A percentile compares a stretch with the other conserved stretches of the same genome.
Conservation (phyloP, 2,797 vertebrate genomes). For the Kryptopterus vitreolus region DNA sequence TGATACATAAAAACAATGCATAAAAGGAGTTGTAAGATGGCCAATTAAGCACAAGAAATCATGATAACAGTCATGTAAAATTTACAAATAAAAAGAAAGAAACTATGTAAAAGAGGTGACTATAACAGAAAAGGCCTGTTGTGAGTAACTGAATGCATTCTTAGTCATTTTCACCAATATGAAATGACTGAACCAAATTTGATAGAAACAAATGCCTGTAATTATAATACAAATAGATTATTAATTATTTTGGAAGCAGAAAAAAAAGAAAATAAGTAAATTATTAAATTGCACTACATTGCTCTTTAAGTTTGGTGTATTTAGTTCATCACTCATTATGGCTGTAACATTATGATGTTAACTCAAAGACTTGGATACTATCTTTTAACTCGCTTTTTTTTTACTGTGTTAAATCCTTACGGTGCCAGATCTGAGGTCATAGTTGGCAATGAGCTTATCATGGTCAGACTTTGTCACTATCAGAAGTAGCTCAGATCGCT, state of each 20-base stretch:
- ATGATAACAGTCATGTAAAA: background rate
- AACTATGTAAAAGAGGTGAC: background rate
- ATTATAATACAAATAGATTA: background rate
- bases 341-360: background rate
- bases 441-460: constrained; percentile 69
- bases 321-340: background rate
- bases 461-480: constrained; percentile 66
- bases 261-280: no score
- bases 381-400: background rate
- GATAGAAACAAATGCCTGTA: background rate
- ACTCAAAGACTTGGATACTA: background rate
- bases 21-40: background rate
- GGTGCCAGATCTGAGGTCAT: constrained; percentile 61
- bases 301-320: background rate
- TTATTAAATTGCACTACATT: no score
- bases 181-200: background rate
- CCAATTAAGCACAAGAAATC: background rate
- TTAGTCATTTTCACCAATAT: background rate
- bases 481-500: constrained; percentile 38
- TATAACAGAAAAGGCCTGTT: background rate
- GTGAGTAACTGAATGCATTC: background rate
- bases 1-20: background rate
- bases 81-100: background rate
- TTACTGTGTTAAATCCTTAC: constrained; percentile 33
- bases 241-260: background rate